Evolutionary conservation across 1,140 invertebrate species (phyloP), one percentile per base, ranked within the genome.

Genomic region (Zaprionus davidi): DNA sequence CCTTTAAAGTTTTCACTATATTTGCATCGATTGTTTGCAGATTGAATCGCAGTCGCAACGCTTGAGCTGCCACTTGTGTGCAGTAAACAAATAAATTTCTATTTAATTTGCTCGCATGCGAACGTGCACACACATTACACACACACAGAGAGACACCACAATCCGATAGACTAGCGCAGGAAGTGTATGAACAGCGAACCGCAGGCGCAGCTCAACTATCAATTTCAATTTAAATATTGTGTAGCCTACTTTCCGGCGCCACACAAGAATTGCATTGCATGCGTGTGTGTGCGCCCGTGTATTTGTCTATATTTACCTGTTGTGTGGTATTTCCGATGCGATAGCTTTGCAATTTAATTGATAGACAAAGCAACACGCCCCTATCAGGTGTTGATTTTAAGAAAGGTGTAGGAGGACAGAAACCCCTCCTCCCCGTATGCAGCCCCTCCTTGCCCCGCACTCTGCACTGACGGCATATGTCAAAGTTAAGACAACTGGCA

Each of bases 221-320:
- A 88, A 88, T 88, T 90, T 88, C 84, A 88, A 88, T 88, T 88
- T 88, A 83, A 87, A 88, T 80, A 82, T 80, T 75, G 38, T 80
- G 81, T 85, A 72, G 85, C 84, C 73, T 70, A 80, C 63, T 60
- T 71, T 75, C 67, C 68, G 79, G 79, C 41, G 58, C 53, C 17
- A n/a, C 17, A n/a, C 28, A 26, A 63, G 59, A 15, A 38, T 38
- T 73, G 70, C 75, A 67, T 24, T 57, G 64, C 64, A 66, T 56
- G 72, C 75, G 75, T 72, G 71, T 44, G 51, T 66, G 13, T 20
- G 36, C 13, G 36, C 13, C n/a, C 46, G 36, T 11, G 57, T 20
- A 24, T 13, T 15, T 57, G 34, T 38, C 57, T 77, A 66, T 75
- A 70, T 71, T 76, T 78, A 79, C 84, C 84, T 88, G 84, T 88